Base-by-base conservation (phyloP, 1,140 invertebrate species). In the Caenorhabditis briggsae region DNA sequence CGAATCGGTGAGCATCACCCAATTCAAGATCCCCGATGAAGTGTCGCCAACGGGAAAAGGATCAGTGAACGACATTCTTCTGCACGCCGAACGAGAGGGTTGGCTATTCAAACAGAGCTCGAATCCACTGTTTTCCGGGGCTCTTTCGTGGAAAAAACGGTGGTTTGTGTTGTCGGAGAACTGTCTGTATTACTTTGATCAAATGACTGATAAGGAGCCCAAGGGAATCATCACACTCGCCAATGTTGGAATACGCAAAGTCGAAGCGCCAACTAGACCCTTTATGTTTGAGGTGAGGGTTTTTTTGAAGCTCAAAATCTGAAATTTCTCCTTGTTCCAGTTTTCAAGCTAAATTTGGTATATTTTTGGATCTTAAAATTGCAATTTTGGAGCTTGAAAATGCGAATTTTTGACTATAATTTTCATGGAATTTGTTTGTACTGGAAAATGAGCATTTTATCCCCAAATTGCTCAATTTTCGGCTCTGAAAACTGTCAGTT, bases 21-120 rank as follows among this genome's bases (percentile, higher is more conserved):
- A 82, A 48, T 86, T 86, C 59, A 74, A 70, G 50, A 86, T 86
- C 5, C 85, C 85, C 0, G 53, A 78, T 25, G 85, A 86, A 33
- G 85, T 78, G 99, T 98, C 93, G 97, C 84, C 97, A 97, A 50
- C 98, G 98, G 91, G 98, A 98, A 93, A 94, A 95, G 92, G 96
- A 59, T 43, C 85, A 9, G 85, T 74, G n/a, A 83, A 98, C 96
- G 96, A 98, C 93, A 98, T 97, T 50, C 99, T 99, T 94, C 98
- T 99, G 94, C 98, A 99, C 93, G 97, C 98, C 0, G 97, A 98
- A 93, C 97, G 98, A 93, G 97, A 99, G 93, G 98, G 98, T 58
- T 99, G 97, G 97, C 94, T 99, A 16, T 98, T 96, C 96, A 99
- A 99, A 93, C 97, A 98, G 95, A 97, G 96, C 91, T 82, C n/a